phyloP scores from a whole-genome alignment of 1,140 invertebrate species.

The Trichoplusia ni region DNA sequence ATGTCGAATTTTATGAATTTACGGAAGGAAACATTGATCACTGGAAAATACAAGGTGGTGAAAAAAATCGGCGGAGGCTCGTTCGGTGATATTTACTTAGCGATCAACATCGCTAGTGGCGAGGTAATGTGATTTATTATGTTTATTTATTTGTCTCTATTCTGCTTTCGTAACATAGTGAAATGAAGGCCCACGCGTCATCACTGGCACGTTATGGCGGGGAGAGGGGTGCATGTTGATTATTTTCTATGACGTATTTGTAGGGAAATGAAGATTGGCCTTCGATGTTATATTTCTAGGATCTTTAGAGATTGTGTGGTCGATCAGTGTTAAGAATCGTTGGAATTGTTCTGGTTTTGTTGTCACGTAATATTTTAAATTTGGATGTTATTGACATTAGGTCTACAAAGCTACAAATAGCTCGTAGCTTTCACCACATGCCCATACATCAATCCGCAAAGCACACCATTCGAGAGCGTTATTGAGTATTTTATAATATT shows the following conservation, averaged over 20 bases:
- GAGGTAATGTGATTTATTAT: constrained; percentile 84
- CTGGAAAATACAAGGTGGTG: constrained; percentile 96
- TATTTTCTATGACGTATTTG: constrained; percentile 39
- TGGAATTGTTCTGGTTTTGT: no score
- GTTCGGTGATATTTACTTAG: constrained; percentile 99
- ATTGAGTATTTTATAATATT: no score
- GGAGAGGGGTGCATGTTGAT: constrained; percentile 38
- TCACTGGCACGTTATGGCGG: constrained; percentile 20
- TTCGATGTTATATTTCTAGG: constrained; percentile 30
- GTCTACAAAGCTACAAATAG: no score
- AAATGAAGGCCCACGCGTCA: constrained; percentile 36
- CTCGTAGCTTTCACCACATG: no score
- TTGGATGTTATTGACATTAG: no score
- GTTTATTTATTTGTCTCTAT: neutral
- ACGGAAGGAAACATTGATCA: constrained; percentile 81
- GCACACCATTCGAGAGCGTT: no score
- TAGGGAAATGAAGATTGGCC: constrained; percentile 28
- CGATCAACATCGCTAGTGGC: constrained; percentile 97
- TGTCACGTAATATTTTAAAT: no score
- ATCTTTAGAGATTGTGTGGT: constrained; percentile 29
- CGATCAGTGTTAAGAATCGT: no score
- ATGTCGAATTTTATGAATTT: constrained; percentile 45
- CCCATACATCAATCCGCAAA: no score
- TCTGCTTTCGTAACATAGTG: constrained; percentile 28
- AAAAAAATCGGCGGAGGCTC: constrained; percentile 98